Conservation (phyloP, 1,140 invertebrate genomes). For the Hyposmocoma kahamanoa region DNA sequence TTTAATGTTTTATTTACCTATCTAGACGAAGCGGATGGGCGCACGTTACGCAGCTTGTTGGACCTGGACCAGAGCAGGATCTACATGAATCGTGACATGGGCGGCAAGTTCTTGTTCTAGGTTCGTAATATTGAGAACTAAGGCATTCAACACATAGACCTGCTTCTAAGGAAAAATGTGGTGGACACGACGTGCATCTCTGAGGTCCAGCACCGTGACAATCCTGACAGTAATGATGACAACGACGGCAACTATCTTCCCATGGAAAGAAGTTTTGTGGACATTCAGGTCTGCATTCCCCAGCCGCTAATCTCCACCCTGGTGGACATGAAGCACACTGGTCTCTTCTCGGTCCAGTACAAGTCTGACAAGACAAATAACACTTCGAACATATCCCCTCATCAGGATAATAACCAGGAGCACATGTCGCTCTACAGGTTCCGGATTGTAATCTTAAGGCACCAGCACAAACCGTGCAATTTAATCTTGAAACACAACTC, state of each 20-base stretch:
- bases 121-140: slow-evolving; percentile 82
- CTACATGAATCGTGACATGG: slow-evolving; percentile 81
- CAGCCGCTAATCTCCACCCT: slow-evolving; percentile 84
- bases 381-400: slow-evolving; percentile 86
- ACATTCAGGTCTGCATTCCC: slow-evolving; percentile 87
- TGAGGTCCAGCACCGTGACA: slow-evolving; percentile 77
- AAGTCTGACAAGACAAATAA: slow-evolving; percentile 83
- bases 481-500: slow-evolving; percentile 81
- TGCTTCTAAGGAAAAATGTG: slow-evolving; percentile 80
- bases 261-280: slow-evolving; percentile 87
- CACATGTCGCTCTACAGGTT: slow-evolving; percentile 84
- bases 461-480: slow-evolving; percentile 84
- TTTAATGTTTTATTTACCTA: slow-evolving; percentile 62
- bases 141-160: slow-evolving; percentile 83
- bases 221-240: slow-evolving; percentile 87
- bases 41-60: slow-evolving; percentile 80
- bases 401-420: slow-evolving; percentile 86
- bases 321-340: slow-evolving; percentile 87
- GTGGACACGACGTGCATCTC: slow-evolving; percentile 81
- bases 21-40: slow-evolving; percentile 79
- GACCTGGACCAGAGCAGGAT: slow-evolving; percentile 80
- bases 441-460: slow-evolving; percentile 84
- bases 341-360: slow-evolving; percentile 80
- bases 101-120: slow-evolving; percentile 79
- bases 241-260: slow-evolving; percentile 85